Evolutionary conservation across 2,888 invertebrate genomes (phyloP), one percentile per base, ranked within the genome.

Genomic region (Tanytarsus gracilentus): DNA sequence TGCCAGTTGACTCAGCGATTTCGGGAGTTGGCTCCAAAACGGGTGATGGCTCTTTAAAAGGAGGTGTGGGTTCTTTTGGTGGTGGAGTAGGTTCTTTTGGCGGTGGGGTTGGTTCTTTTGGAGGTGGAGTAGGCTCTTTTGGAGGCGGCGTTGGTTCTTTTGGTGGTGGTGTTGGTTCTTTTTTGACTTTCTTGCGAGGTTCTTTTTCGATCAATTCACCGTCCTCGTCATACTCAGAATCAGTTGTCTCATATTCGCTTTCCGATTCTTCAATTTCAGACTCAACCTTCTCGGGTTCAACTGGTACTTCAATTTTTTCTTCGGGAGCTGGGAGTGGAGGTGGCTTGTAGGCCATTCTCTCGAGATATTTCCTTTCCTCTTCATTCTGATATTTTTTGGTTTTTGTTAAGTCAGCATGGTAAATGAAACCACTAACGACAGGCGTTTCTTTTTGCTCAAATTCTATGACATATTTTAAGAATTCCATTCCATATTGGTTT

Each of bases 381-480:
- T 63, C 63, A 18, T 61, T 61, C 39, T 64, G 55, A 23, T 51
- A 50, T 33, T 64, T 58, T 23, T 44, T 58, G 4, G 58, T 58
- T 62, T 71, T 64, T 39, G 64, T 70, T 64, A 71, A 72, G 63
- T 74, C 74, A 2, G 73, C 72, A 66, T 74, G 74, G 65, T 72
- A 74, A 1, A 74, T 73, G 4, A 74, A 73, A 2, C 58, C 58
- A 30, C 58, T 48, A 58, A 73, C 74, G 58, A 73, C 73, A 62
- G 74, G 72, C 18, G 73, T 73, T 5, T 67, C 70, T 67, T 75
- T 73, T 77, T 84, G 84, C 65, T 81, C 79, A 66, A 86, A 86
- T 51, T 79, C 76, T 11, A 90, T 82, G 30, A 81, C 75, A 66
- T 86, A 86, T 0, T 81, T 79, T 25, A 87, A 83, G 68, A 88